Evolutionary conservation across 2,797 vertebrate species (phyloP).

Genomic region (Garrulus glandarius): DNA sequence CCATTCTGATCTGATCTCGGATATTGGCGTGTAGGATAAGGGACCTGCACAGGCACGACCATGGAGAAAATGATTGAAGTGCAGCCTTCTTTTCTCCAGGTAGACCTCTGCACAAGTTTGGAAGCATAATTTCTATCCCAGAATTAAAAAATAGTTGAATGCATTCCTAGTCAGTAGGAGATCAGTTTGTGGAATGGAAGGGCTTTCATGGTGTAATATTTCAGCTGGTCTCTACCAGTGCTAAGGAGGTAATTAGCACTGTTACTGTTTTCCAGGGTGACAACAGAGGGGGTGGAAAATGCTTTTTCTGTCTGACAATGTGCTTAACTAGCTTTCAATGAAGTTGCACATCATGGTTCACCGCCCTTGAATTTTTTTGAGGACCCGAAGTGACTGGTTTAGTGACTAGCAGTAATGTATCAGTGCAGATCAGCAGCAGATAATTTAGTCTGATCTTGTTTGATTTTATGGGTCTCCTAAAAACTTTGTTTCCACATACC

Average conservation of each 20-base stretch:
- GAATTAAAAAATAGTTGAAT: neutral
- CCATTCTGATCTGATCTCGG: neutral
- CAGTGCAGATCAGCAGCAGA: conserved; percentile 27
- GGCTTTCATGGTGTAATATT: neutral
- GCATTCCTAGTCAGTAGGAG: neutral
- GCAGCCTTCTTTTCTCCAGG: neutral
- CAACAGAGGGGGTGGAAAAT: neutral
- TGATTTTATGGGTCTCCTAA: conserved; percentile 64
- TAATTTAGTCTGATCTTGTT: conserved; percentile 61
- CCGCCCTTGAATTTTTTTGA: conserved; percentile 17
- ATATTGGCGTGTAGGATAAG: neutral
- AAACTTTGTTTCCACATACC: conserved; percentile 65
- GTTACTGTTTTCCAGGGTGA: neutral
- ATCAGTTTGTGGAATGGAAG: neutral
- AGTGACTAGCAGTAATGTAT: conserved; percentile 1
- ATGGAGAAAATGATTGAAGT: neutral
- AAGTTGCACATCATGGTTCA: conserved; percentile 16
- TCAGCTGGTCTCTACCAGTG: neutral
- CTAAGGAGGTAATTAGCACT: neutral
- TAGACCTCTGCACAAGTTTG: neutral
- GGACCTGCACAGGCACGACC: neutral
- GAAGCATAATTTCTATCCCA: neutral
- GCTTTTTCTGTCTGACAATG: conserved; percentile 7
- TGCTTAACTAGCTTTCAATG: neutral
- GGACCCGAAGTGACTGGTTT: neutral